Base-by-base conservation (phyloP, 1,140 invertebrate species). In the Onthophagus taurus region DNA sequence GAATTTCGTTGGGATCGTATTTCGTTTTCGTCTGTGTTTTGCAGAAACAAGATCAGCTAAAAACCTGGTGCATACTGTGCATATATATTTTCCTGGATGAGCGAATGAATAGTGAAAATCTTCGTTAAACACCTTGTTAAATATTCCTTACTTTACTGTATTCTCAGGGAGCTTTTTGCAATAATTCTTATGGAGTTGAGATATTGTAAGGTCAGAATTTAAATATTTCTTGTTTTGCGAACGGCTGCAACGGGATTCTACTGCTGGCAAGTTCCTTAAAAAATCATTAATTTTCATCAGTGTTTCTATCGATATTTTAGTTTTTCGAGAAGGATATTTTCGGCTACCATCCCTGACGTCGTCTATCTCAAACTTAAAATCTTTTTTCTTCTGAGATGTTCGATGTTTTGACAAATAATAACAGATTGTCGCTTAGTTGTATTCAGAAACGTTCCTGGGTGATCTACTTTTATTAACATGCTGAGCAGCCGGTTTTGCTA, bases 231-330 rank as follows among this genome's bases (percentile, higher is more conserved):
- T 37, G 13, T 37, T 37, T 21, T 17, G 9, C 6, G 9, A 17
- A 19, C 35, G 35, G 19, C 35, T 37, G 19, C 19, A 37, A 37
- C 19, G 35, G 6, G 35, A 37, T 37, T 37, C 35, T 5, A 37
- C 19, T 5, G 35, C 16, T 11, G 35, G 20, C 9, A 37, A 19
- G 11, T 37, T 19, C 9, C 4, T 19, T 5, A 37, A 19, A 19
- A 17, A 21, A 8, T 37, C 13, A 21, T 37, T 8, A 37, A 37
- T 17, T 19, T 37, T 37, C 11, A 8, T 5, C 5, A 37, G 7
- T 17, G 9, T 37, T 7, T 37, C 19, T 6, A 20, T 13, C 6
- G 31, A 14, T 16, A 34, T 19, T 37, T 37, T 37, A 13, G 14
- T n/a, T 37, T 19, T 8, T 37, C 14, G 16, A 13, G 6, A 11